Base-by-base conservation (phyloP, 2,797 vertebrate genomes). In the Pachyuromys duprasi region DNA sequence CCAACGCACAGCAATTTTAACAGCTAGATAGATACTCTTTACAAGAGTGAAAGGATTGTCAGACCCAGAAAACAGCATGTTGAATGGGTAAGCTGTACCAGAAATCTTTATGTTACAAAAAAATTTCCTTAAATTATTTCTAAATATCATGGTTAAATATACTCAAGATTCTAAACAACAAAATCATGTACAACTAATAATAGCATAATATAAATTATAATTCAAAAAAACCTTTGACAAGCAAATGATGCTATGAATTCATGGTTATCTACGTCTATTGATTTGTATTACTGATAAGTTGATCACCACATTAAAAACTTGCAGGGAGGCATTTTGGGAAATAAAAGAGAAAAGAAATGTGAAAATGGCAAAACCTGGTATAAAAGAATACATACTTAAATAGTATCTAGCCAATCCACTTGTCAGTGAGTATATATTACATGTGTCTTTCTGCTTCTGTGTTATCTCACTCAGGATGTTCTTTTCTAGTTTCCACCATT, bases 51-150 rank as follows among this genome's bases (percentile, higher is more conserved):
- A 55, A 91, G 84, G 42, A 86, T 57, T 86, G 76, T 74, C 91
- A 93, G 84, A 90, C 88, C 0, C 36, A 18, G 75, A 83, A 69
- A 96, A 88, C 45, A 93, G 84, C 72, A 95, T 96, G 78, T 81
- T 87, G 95, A 96, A 86, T n/a, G 42, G 13, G 14, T 94, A 96
- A 96, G 89, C 87, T 94, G 84, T 31, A 94, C 67, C 39, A 75
- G 74, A 95, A 86, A 81, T 86, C 84, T 95, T 97, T 95, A 95
- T 93, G 83, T 69, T 89, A 42, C 53, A 86, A 96, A 91, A 97
- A 92, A 94, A 89, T 90, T 94, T 93, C 60, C 63, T 94, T 96
- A 74, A 93, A 92, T 94, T 96, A 86, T 60, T 95, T 95, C 88
- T 83, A 90, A 92, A 78, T 67, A 42, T 90, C 91, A 95, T 91